Percentiles rank a stretch among this genome's conserved stretches.
These are phyloP conservation scores for Euspilapteryx auroguttella DNA, from an alignment of 2,888 invertebrate species.

Conservation along the genomic window DNA sequence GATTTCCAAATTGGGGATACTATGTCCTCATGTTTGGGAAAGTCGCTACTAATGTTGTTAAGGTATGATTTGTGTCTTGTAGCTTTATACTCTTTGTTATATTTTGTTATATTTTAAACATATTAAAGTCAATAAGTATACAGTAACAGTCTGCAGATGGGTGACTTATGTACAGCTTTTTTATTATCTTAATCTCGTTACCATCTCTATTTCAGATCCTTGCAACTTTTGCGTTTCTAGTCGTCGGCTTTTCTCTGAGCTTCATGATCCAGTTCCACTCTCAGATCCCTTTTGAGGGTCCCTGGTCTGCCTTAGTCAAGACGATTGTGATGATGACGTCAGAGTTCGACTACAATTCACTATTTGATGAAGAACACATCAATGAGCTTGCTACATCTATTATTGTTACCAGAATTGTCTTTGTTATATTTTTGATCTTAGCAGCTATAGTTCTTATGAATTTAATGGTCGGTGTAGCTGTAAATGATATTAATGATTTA, in stretches of 20 bases:
- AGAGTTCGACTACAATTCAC: constrained; percentile 55
- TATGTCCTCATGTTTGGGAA: constrained; percentile 65
- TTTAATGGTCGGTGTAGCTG: constrained; percentile 61
- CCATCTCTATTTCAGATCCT: no score
- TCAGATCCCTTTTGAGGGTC: constrained; percentile 46
- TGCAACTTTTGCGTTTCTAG: constrained; percentile 42
- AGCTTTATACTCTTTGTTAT: constrained; percentile 1
- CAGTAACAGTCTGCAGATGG: no score
- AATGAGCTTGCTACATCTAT: constrained; percentile 33
- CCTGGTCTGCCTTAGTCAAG: constrained; percentile 55
- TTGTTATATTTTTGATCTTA: constrained; percentile 52
- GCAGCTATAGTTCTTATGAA: constrained; percentile 64
- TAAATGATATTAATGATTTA: constrained; percentile 60
- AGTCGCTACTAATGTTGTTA: constrained; percentile 56
- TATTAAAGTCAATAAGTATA: no score
- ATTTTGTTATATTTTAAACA: constrained; percentile 1
- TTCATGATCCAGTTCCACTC: constrained; percentile 60
- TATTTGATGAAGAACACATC: constrained; percentile 45
- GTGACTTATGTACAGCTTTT: no score
- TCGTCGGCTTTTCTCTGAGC: constrained; percentile 57
- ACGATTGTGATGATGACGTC: constrained; percentile 65
- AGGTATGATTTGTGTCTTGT: constrained; percentile 25
- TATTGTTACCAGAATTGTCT: constrained; percentile 46
- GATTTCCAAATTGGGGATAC: constrained; percentile 61
- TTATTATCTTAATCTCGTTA: no score